These are phyloP conservation scores for Drosophila nr. perissopoda DNA, from an alignment of 2,888 invertebrate species.

Conservation along the genomic window DNA sequence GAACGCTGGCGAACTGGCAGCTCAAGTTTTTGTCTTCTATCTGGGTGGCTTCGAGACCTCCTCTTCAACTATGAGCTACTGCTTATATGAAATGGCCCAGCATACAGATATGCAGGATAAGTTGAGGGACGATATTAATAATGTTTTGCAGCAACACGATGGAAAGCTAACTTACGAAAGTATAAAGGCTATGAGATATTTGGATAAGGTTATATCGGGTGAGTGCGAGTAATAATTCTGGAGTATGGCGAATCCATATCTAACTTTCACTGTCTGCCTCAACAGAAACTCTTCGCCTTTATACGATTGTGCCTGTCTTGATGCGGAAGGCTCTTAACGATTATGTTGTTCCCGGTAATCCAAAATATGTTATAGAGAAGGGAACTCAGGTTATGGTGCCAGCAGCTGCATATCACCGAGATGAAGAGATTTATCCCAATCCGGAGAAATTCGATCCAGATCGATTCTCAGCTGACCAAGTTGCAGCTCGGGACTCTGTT, in stretches of 20 bases:
- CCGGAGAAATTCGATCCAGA: conserved; percentile 88
- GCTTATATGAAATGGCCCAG: conserved; percentile 85
- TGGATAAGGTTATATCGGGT: conserved; percentile 86
- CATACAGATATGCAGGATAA: conserved; percentile 85
- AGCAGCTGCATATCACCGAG: conserved; percentile 86
- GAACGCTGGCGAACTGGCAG: conserved; percentile 85
- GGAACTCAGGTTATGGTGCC: conserved; percentile 73
- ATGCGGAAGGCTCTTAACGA: conserved; percentile 86
- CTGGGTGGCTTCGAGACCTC: conserved; percentile 87
- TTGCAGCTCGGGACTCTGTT: conserved; percentile 85
- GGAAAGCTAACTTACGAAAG: conserved; percentile 84
- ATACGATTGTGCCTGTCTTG: conserved; percentile 86
- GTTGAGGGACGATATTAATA: conserved; percentile 84
- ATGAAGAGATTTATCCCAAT: conserved; percentile 85
- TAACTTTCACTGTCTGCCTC: background rate
- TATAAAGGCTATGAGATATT: conserved; percentile 84
- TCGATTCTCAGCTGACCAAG: conserved; percentile 87
- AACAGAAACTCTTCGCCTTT: conserved; percentile 86
- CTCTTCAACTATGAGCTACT: conserved; percentile 85
- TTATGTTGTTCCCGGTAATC: conserved; percentile 86
- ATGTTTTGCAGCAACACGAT: conserved; percentile 81
- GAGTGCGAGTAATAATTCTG: background rate
- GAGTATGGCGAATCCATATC: background rate
- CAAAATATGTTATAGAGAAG: conserved; percentile 86
- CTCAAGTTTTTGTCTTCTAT: conserved; percentile 87